Evolutionary conservation across 2,797 vertebrate species (phyloP).

Genomic region (Gobionotothen gibberifrons): DNA sequence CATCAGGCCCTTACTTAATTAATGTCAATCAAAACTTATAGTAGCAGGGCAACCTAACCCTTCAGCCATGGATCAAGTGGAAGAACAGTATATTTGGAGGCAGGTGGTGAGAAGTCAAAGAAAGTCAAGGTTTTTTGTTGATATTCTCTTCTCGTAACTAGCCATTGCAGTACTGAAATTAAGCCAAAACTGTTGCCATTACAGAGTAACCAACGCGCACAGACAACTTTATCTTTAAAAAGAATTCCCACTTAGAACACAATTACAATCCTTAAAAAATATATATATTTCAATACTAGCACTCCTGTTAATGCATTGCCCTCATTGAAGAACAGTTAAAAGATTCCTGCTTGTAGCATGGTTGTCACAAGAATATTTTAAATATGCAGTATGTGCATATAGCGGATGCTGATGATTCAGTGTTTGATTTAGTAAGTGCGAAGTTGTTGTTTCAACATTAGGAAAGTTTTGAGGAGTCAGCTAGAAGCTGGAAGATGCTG

Average conservation of each 20-base stretch:
- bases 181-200: not conserved
- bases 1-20: not conserved
- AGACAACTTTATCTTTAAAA: too few species aligned
- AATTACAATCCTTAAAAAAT: not conserved
- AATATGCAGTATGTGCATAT: too few species aligned
- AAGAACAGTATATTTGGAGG: not conserved
- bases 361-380: too few species aligned
- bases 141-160: not conserved
- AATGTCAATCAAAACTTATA: not conserved
- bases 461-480: constrained; percentile 34
- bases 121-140: too few species aligned
- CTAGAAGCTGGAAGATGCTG: constrained; percentile 22
- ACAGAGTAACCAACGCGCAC: not conserved
- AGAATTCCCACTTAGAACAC: not conserved
- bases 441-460: constrained; percentile 10
- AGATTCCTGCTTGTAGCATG: too few species aligned
- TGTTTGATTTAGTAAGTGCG: constrained; percentile 1
- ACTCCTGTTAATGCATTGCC: too few species aligned
- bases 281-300: too few species aligned
- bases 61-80: not conserved
- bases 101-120: not conserved
- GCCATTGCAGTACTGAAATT: not conserved
- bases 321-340: too few species aligned
- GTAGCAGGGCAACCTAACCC: not conserved
- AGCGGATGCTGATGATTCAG: too few species aligned